Evolutionary conservation across 1,140 invertebrate species (phyloP).

Genomic region (Drosophila sturtevanti): DNA sequence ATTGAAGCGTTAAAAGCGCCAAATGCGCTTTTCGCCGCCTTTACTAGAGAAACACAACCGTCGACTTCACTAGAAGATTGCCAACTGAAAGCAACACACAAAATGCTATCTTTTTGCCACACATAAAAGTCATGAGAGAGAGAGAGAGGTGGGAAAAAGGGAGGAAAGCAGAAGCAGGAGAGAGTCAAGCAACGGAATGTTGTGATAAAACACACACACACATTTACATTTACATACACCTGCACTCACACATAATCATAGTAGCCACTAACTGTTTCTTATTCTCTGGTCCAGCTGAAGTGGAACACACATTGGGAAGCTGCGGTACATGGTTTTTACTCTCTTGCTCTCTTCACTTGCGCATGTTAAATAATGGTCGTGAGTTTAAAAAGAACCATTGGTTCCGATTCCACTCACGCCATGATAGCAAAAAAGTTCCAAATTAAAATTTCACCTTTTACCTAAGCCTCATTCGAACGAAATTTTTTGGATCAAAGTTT

Average conservation of each 20-base stretch:
- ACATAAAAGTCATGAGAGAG: not conserved
- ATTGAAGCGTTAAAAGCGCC: slow-evolving; percentile 35
- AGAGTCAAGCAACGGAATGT: slow-evolving; percentile 45
- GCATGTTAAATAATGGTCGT: not conserved
- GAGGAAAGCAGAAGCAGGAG: not conserved
- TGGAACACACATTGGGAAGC: slow-evolving; percentile 1
- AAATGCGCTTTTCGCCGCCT: slow-evolving; percentile 45
- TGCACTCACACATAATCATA: slow-evolving; percentile 19
- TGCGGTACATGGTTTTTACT: not conserved
- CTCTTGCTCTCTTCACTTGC: not conserved
- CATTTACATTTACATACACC: slow-evolving; percentile 25
- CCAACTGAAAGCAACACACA: slow-evolving; percentile 64
- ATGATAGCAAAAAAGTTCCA: no score
- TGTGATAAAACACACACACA: slow-evolving; percentile 58
- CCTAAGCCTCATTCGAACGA: no score
- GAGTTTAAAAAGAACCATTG: not conserved
- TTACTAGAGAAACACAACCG: slow-evolving; percentile 50
- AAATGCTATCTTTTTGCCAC: slow-evolving; percentile 51
- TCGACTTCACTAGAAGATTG: slow-evolving; percentile 70
- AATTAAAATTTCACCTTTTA: no score
- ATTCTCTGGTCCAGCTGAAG: slow-evolving; percentile 29
- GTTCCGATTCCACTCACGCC: not conserved
- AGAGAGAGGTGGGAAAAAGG: slow-evolving; percentile 20
- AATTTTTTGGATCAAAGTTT: no score
- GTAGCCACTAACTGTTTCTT: slow-evolving; percentile 20